phyloP scores from a whole-genome alignment of 1,140 invertebrate genomes.

The Gonioctena quinquepunctata region DNA sequence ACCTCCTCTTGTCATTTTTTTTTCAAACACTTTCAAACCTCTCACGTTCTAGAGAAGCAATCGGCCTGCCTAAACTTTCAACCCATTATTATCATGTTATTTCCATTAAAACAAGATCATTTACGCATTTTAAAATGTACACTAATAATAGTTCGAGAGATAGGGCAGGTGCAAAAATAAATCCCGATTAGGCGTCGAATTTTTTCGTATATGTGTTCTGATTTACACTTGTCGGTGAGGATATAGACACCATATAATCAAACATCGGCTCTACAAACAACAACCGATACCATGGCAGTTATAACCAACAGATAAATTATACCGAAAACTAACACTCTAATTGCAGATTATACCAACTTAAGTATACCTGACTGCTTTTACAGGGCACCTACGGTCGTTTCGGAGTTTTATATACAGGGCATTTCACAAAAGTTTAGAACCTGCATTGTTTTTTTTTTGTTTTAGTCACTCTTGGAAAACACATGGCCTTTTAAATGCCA shows the following conservation, averaged over 20 bases:
- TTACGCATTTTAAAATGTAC: slow-evolving; percentile 5
- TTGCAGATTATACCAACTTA: not conserved
- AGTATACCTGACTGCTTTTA: not conserved
- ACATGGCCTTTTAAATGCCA: no score
- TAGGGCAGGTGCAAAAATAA: slow-evolving; percentile 8
- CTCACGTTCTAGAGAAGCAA: not conserved
- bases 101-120: slow-evolving; percentile 11
- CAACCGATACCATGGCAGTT: slow-evolving; percentile 3
- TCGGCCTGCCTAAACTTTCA: not conserved
- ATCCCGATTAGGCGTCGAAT: slow-evolving; percentile 1
- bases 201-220: not conserved
- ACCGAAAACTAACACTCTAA: slow-evolving; percentile 8
- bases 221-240: not conserved
- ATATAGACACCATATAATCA: slow-evolving; percentile 8
- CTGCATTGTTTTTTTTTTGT: no score
- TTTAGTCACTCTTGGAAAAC: no score
- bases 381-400: not conserved
- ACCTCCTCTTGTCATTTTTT: no score
- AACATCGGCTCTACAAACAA: not conserved
- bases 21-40: not conserved
- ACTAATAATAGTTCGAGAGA: not conserved
- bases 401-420: not conserved
- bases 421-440: no score
- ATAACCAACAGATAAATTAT: slow-evolving; percentile 10
- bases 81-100: slow-evolving; percentile 3